Percentiles rank a stretch among this genome's conserved stretches.
Conservation (phyloP, 1,140 invertebrate species). For the Rhagoletis pomonella region DNA sequence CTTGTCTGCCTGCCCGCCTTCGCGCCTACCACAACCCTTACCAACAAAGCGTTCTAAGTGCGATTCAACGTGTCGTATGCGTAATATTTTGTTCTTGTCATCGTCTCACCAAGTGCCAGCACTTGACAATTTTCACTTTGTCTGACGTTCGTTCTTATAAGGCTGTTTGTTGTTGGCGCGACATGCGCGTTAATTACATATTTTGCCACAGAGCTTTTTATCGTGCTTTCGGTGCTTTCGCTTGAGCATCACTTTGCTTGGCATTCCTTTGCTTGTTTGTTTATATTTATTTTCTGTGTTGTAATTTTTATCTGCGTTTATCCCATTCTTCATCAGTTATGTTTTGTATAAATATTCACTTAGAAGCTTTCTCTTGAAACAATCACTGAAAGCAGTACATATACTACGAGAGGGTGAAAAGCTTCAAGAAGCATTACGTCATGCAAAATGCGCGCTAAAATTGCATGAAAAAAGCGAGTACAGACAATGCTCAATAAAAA, state of each 20-base stretch:
- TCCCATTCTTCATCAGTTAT: slow-evolving; percentile 28
- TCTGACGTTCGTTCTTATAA: neutral
- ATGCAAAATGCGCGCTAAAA: neutral
- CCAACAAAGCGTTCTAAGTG: neutral
- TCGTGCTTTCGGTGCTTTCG: neutral
- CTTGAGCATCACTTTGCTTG: neutral
- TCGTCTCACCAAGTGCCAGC: neutral
- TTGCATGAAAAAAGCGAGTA: neutral
- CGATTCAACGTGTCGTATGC: slow-evolving; percentile 2
- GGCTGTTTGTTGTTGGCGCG: neutral
- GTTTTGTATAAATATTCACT: slow-evolving; percentile 37
- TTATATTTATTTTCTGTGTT: slow-evolving; percentile 30
- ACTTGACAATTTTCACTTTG: slow-evolving; percentile 9
- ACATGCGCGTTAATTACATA: slow-evolving; percentile 10
- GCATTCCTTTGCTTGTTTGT: neutral
- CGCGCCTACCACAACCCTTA: neutral
- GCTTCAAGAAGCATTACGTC: slow-evolving; percentile 3
- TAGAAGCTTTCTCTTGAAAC: neutral
- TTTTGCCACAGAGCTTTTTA: neutral
- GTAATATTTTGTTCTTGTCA: neutral
- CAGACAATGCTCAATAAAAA: neutral
- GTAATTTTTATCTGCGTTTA: slow-evolving; percentile 32
- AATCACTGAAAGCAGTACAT: neutral
- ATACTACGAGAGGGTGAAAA: neutral
- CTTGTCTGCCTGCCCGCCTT: neutral